These are phyloP conservation scores for Holcopasites calliopsidis DNA, from an alignment of 1,140 invertebrate species.

Conservation along the genomic window DNA sequence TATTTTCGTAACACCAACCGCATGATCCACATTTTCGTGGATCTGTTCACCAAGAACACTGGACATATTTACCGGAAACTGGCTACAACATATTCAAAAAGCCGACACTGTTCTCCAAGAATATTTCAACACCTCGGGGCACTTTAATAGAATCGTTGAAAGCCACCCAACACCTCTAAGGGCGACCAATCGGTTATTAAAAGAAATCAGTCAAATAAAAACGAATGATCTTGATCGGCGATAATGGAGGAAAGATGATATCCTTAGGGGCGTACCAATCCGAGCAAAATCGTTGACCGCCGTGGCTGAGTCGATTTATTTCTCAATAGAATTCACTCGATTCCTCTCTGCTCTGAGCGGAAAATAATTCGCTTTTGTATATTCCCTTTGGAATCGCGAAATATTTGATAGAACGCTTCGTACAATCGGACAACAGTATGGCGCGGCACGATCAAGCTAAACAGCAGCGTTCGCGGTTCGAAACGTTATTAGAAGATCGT, in stretches of 20 bases:
- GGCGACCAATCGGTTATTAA: neutral
- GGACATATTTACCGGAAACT: neutral
- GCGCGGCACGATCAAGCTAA: slow-evolving; percentile 77
- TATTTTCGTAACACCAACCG: slow-evolving; percentile 28
- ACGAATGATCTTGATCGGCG: neutral
- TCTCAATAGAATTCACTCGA: neutral
- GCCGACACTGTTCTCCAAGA: neutral
- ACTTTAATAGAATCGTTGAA: neutral
- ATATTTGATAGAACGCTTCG: neutral
- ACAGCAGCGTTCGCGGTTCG: slow-evolving; percentile 76
- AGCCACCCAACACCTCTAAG: neutral
- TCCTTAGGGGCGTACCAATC: slow-evolving; percentile 25
- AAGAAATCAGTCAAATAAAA: neutral
- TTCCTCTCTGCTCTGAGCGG: neutral
- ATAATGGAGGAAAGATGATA: neutral
- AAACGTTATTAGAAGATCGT: slow-evolving; percentile 72
- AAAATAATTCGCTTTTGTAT: neutral
- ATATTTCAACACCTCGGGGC: neutral
- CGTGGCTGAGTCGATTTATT: slow-evolving; percentile 21
- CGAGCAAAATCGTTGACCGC: slow-evolving; percentile 5
- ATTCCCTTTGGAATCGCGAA: neutral
- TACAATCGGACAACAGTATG: slow-evolving; percentile 69
- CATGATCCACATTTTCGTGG: neutral
- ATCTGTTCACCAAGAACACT: neutral
- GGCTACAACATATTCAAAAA: neutral